Evolutionary conservation across 2,888 invertebrate genomes (phyloP).

Genomic region (Drosophila atripex): DNA sequence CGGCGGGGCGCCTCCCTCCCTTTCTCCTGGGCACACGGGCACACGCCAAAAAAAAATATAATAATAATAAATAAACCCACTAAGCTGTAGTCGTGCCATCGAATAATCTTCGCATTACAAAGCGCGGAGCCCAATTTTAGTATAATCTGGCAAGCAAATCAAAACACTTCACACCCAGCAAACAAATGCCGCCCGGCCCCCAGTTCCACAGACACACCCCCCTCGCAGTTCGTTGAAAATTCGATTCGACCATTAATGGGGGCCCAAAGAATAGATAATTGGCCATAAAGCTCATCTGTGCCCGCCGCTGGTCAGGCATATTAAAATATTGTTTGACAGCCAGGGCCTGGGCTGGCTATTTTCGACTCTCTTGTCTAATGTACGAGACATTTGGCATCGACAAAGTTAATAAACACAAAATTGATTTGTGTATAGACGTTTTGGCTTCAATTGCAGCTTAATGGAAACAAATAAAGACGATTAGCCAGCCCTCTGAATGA

Average conservation of each 20-base stretch:
- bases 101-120: slow-evolving; percentile 59
- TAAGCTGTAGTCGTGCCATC: slow-evolving; percentile 42
- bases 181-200: slow-evolving; percentile 25
- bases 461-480: slow-evolving; percentile 75
- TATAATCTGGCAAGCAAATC: slow-evolving; percentile 50
- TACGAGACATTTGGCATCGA: slow-evolving; percentile 50
- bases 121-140: slow-evolving; percentile 46
- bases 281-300: slow-evolving; percentile 73
- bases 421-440: slow-evolving; percentile 63
- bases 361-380: slow-evolving; percentile 57
- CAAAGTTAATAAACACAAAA: slow-evolving; percentile 62
- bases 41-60: slow-evolving; percentile 26
- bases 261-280: slow-evolving; percentile 73
- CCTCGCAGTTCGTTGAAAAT: slow-evolving; percentile 45
- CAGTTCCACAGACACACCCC: slow-evolving; percentile 3
- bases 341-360: slow-evolving; percentile 50
- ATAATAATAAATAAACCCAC: slow-evolving; percentile 4
- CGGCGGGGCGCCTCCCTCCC: neutral
- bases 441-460: slow-evolving; percentile 64
- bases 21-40: slow-evolving; percentile 4
- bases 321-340: slow-evolving; percentile 57
- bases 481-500: slow-evolving; percentile 27
- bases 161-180: slow-evolving; percentile 48
- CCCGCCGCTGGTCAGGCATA: slow-evolving; percentile 63
- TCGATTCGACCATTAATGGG: slow-evolving; percentile 67